Conservation (phyloP, 1,140 invertebrate species). For the Rhyacophila brunnea region DNA sequence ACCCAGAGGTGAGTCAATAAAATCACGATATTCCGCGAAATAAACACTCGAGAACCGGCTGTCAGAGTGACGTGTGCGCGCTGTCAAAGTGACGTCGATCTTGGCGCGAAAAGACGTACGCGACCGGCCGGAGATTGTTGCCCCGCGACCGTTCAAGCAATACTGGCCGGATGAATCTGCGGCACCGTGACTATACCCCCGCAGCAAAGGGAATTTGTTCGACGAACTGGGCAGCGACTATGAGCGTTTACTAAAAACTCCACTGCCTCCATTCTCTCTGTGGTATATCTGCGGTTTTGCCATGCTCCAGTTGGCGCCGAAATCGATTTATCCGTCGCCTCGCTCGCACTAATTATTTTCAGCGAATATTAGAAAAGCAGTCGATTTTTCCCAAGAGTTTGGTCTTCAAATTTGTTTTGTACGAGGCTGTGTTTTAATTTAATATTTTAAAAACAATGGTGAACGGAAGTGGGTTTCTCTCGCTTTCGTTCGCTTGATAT, state of each 20-base stretch:
- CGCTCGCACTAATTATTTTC: no score
- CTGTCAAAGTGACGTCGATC: conserved; percentile 14
- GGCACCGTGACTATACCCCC: background rate
- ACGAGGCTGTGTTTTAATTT: background rate
- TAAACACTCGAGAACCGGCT: conserved; percentile 6
- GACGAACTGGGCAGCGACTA: no score
- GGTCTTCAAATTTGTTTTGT: background rate
- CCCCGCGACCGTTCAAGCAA: background rate
- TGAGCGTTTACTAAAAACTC: no score
- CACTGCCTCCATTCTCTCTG: conserved; percentile 2
- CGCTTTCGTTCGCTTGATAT: no score
- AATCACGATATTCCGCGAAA: conserved; percentile 5
- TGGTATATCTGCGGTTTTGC: background rate
- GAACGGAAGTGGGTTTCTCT: background rate
- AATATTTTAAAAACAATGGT: background rate
- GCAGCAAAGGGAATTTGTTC: no score
- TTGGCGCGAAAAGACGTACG: conserved; percentile 5
- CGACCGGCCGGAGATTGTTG: background rate
- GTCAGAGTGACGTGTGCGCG: conserved; percentile 12
- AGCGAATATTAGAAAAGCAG: no score
- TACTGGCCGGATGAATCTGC: conserved; percentile 3
- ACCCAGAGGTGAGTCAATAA: conserved; percentile 12
- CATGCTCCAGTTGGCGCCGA: background rate
- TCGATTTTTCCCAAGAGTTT: background rate
- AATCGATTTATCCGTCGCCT: no score